A percentile compares a stretch with the other conserved stretches of the same genome.
Conservation (phyloP, 2,888 invertebrate genomes). For the Caenorhabditis macrosperma region DNA sequence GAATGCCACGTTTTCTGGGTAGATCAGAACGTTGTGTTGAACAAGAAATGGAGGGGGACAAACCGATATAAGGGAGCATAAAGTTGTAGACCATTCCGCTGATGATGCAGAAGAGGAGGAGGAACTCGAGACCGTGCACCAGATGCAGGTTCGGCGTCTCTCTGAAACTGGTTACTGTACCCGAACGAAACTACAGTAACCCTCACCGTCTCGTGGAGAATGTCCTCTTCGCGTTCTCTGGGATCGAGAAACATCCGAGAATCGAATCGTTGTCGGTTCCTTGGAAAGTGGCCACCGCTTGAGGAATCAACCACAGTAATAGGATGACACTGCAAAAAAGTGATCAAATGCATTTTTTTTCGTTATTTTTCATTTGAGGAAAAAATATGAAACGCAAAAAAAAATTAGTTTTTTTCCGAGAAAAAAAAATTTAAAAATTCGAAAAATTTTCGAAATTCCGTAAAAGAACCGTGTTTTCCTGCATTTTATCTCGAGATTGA, state of each 20-base stretch:
- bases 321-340: conserved; percentile 13
- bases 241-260: conserved; percentile 48
- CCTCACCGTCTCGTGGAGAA: conserved; percentile 59
- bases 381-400: too few species aligned
- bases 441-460: too few species aligned
- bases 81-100: conserved; percentile 75
- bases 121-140: conserved; percentile 67
- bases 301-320: conserved; percentile 42
- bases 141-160: conserved; percentile 60
- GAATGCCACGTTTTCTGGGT: conserved; percentile 78
- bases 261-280: conserved; percentile 35
- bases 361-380: too few species aligned
- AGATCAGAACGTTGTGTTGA: too few species aligned
- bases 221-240: conserved; percentile 61
- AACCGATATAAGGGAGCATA: conserved; percentile 79
- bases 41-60: conserved; percentile 15
- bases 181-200: neutral
- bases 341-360: too few species aligned
- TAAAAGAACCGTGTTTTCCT: too few species aligned
- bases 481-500: too few species aligned
- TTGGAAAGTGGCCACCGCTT: conserved; percentile 34
- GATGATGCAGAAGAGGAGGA: conserved; percentile 67
- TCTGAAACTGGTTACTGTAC: neutral
- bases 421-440: too few species aligned
- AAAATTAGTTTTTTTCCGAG: too few species aligned